Base-by-base conservation (phyloP, 2,797 vertebrate genomes). In the Chromis chromis region DNA sequence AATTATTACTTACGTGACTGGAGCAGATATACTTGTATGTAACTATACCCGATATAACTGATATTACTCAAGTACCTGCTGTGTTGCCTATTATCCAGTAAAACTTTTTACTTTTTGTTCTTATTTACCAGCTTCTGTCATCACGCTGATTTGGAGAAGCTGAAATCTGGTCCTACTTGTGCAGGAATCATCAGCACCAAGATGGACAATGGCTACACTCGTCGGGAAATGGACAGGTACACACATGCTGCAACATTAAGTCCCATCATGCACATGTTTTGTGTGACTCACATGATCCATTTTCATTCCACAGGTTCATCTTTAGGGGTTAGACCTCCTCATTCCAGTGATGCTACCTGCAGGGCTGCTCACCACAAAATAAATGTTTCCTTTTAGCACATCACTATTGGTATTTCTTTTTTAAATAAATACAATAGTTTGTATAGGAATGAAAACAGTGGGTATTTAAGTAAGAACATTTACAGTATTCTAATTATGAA, bases 241-340 rank as follows among this genome's bases (percentile, higher is more conserved):
- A 55, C 24, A 58, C 17, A 55, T 22, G 6, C 8, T 39, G 1
- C 33, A 46, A 61, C 22, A 58, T 46, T 0, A 52, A 42, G 19
- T 49, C 4, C 10, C 24, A 33, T 59, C 40, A 58, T 70, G 14
- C 13, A 1, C 2, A 12, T 1, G 10, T 27, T 31, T 68, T 8
- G 46, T 60, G 48, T 59, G 14, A 72, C 24, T 83, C 1, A 78
- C 6, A 31, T 27, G 0, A 74, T 6, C 25, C 9, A 21, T 49
- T 77, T 66, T 81, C 46, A 59, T 79, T 80, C 78, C 36, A 76
- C 85, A 92, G 91, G 73, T 88, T 86, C 61, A 86, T 83, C 55
- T 71, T 90, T 1, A 76, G 53, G 13, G 57, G 49, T 46, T 83
- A 67, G 55, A 82, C 33, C 46, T 46, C 55, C 56, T 40, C 64